Conservation (phyloP, 2,113 vertebrate species). For the Gasterosteus nipponicus region DNA sequence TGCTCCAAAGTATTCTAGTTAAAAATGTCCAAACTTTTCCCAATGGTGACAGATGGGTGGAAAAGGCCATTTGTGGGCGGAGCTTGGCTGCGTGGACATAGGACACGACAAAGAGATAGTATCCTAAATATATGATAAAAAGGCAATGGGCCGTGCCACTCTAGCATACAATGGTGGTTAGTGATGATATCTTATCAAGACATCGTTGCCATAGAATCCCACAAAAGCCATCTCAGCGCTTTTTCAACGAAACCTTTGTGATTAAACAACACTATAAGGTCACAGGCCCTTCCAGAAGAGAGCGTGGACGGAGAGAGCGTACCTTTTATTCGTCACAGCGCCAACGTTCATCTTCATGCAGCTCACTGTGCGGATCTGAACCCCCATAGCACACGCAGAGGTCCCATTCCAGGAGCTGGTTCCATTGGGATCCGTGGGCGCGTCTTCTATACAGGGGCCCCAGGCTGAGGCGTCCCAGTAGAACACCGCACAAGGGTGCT, state of each 20-base stretch:
- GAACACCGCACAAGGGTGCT: conserved; percentile 86
- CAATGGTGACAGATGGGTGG: not conserved
- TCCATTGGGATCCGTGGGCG: conserved; percentile 75
- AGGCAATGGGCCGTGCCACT: not conserved
- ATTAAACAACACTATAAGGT: not conserved
- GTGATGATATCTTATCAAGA: not conserved
- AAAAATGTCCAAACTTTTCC: not conserved
- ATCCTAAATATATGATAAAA: not conserved
- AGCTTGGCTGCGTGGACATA: not conserved
- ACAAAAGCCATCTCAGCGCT: not conserved
- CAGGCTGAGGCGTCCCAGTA: conserved; percentile 91
- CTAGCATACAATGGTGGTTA: not conserved
- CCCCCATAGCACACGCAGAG: conserved; percentile 83
- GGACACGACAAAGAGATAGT: not conserved
- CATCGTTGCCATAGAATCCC: not conserved
- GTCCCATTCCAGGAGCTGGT: conserved; percentile 77
- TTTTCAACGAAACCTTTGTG: not conserved
- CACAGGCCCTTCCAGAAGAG: not conserved
- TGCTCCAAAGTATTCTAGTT: not conserved
- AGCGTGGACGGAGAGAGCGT: conserved; percentile 26
- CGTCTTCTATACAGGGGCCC: conserved; percentile 86
- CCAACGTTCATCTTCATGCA: conserved; percentile 87
- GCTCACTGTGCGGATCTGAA: conserved; percentile 87
- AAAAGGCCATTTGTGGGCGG: not conserved
- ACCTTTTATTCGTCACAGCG: conserved; percentile 91